Percentiles rank a stretch among this genome's conserved stretches.
phyloP scores from a whole-genome alignment of 2,888 invertebrate genomes.

The Drosophila prolongata region DNA sequence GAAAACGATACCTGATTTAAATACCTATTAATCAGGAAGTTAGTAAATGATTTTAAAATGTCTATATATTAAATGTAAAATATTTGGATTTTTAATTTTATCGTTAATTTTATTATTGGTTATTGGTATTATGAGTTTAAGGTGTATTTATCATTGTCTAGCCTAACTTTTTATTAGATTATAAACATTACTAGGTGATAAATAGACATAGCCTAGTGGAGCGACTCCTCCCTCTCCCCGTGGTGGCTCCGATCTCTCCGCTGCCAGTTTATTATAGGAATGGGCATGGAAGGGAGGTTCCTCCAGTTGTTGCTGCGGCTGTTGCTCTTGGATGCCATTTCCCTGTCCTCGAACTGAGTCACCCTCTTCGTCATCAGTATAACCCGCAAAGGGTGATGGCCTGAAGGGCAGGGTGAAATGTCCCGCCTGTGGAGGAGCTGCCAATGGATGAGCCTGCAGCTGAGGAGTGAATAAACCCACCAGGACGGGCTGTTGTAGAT shows the following conservation, averaged over 20 bases:
- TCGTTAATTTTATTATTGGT: too few species aligned
- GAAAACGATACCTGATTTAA: not conserved
- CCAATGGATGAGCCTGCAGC: constrained; percentile 2
- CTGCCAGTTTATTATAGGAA: constrained; percentile 36
- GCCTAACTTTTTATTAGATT: constrained; percentile 51
- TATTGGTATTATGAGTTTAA: too few species aligned
- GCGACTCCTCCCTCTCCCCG: not conserved
- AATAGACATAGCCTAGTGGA: constrained; percentile 35
- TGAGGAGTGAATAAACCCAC: constrained; percentile 42
- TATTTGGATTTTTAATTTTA: too few species aligned
- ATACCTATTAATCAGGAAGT: too few species aligned
- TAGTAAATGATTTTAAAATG: too few species aligned
- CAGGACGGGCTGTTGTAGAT: constrained; percentile 34
- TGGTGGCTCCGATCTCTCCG: constrained; percentile 4
- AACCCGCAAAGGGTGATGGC: constrained; percentile 74
- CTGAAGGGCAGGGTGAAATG: constrained; percentile 64
- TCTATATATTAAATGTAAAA: too few species aligned
- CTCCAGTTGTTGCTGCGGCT: constrained; percentile 3
- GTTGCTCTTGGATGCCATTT: not conserved
- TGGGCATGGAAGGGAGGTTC: constrained; percentile 50
- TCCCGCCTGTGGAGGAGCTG: constrained; percentile 21
- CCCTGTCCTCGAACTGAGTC: not conserved
- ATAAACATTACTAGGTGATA: constrained; percentile 60
- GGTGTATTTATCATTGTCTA: too few species aligned
- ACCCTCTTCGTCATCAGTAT: constrained; percentile 48